Evolutionary conservation across 2,888 invertebrate species (phyloP).

Genomic region (Agriopis marginaria): DNA sequence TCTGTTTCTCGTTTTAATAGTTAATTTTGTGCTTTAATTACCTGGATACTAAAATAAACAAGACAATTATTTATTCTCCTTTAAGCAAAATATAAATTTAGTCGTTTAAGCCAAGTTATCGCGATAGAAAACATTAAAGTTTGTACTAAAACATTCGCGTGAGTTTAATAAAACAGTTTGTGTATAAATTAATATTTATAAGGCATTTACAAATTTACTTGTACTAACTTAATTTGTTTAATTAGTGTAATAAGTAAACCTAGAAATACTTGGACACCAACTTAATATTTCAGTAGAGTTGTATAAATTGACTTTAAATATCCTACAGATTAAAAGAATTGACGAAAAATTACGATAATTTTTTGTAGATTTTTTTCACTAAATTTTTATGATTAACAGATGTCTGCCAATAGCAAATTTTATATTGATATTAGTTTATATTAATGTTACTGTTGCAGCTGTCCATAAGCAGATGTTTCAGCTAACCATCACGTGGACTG

Average conservation of each 20-base stretch:
- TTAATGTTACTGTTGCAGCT: too few relatives aligned
- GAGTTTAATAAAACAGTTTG: conserved; percentile 17
- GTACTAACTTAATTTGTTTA: conserved; percentile 23
- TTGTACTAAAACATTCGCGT: conserved; percentile 7
- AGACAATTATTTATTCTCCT: background rate
- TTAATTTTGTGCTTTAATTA: background rate
- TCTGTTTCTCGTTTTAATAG: background rate
- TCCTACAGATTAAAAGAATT: background rate
- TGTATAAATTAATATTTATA: conserved; percentile 25
- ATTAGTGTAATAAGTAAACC: conserved; percentile 24
- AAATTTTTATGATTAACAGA: too few relatives aligned
- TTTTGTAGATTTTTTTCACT: too few relatives aligned
- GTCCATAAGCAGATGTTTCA: too few relatives aligned
- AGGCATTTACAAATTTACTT: conserved; percentile 21
- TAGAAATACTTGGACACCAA: conserved; percentile 18
- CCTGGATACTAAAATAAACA: background rate
- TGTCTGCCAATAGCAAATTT: too few relatives aligned
- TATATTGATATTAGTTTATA: too few relatives aligned
- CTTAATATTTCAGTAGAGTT: conserved; percentile 7
- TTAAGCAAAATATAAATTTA: background rate
- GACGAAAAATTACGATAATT: background rate
- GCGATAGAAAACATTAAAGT: conserved; percentile 3
- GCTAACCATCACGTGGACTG: too few relatives aligned
- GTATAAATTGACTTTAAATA: background rate
- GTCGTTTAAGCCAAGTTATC: background rate